A percentile compares a stretch with the other conserved stretches of the same genome.
Evolutionary conservation across 2,888 invertebrate species (phyloP).

Genomic region (Calliopum simillimum): DNA sequence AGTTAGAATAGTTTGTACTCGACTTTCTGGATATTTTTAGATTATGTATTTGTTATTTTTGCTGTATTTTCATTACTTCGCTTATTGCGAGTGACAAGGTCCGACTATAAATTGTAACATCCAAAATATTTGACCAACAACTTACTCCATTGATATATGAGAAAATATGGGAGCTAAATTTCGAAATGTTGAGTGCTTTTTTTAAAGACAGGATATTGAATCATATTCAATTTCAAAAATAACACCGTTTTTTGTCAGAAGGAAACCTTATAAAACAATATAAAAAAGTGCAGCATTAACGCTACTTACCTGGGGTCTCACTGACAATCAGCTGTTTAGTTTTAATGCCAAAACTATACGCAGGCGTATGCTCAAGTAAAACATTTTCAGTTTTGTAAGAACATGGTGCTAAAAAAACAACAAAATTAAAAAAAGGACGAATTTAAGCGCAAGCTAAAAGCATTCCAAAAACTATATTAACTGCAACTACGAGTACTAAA

Average conservation of each 20-base stretch:
- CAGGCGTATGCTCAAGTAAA: constrained; percentile 72
- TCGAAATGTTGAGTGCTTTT: no score
- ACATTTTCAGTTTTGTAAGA: constrained; percentile 71
- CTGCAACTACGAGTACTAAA: constrained; percentile 26
- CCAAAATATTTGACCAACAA: no score
- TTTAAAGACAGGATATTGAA: no score
- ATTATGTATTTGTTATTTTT: no score
- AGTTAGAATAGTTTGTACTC: no score
- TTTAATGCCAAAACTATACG: constrained; percentile 80
- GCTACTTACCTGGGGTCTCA: constrained; percentile 68
- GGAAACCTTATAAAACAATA: neutral
- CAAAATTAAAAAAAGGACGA: constrained; percentile 34
- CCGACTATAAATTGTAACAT: no score
- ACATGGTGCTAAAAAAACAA: constrained; percentile 65
- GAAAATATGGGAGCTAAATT: no score
- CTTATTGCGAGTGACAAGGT: no score
- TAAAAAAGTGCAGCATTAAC: neutral
- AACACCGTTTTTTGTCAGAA: neutral
- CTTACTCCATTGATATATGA: no score
- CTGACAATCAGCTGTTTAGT: constrained; percentile 72
- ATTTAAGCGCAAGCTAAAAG: constrained; percentile 6
- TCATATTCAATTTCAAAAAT: no score
- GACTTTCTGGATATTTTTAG: no score
- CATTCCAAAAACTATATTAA: neutral
- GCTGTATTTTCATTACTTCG: no score